Percentiles rank a stretch among this genome's conserved stretches.
Conservation (phyloP, 2,888 invertebrate genomes). For the Iselma pallidipennis region DNA sequence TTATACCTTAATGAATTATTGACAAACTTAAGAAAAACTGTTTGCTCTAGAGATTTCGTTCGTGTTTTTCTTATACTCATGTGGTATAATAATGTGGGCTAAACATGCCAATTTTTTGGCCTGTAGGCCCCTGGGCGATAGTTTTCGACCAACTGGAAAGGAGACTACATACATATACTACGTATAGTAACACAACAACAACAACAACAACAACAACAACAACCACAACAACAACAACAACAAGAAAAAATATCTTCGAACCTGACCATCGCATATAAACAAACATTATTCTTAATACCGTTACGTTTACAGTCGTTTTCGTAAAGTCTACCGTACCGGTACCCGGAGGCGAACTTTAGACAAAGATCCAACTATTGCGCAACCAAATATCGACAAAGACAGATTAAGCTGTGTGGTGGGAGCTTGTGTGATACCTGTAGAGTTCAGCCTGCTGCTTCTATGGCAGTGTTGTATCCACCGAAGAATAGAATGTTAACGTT, state of each 20-base stretch:
- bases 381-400: constrained; percentile 28
- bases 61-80: too few relatives aligned
- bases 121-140: neutral
- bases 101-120: neutral
- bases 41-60: too few relatives aligned
- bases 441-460: constrained; percentile 35
- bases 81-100: too few relatives aligned
- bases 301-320: constrained; percentile 21
- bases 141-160: neutral
- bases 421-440: constrained; percentile 43
- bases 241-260: neutral
- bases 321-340: constrained; percentile 22
- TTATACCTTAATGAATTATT: too few relatives aligned
- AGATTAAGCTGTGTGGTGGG: constrained; percentile 33
- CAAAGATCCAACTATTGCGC: constrained; percentile 20
- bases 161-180: too few relatives aligned
- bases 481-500: too few relatives aligned
- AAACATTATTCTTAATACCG: constrained; percentile 31
- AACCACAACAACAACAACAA: neutral
- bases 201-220: neutral
- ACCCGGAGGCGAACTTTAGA: constrained; percentile 19
- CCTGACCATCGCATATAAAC: constrained; percentile 32
- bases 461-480: neutral
- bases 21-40: too few relatives aligned
- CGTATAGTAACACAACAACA: neutral